Evolutionary conservation across 1,140 invertebrate genomes (phyloP).

Genomic region (Phthorimaea operculella): DNA sequence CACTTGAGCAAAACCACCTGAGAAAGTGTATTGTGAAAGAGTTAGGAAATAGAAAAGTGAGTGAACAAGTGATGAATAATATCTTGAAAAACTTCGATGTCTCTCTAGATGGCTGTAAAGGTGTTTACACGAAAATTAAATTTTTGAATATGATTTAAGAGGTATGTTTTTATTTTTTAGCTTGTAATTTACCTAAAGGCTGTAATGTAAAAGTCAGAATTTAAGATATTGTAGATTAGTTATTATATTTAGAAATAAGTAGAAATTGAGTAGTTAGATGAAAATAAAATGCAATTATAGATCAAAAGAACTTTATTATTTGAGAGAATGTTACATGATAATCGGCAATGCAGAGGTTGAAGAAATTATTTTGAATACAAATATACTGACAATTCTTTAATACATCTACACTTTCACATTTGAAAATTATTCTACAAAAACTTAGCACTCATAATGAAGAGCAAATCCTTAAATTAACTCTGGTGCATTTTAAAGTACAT

Average conservation of each 20-base stretch:
- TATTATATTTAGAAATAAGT: neutral
- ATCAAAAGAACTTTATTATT: constrained; percentile 68
- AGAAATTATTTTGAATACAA: constrained; percentile 64
- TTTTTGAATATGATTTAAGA: constrained; percentile 34
- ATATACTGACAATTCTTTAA: constrained; percentile 62
- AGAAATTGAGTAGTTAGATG: neutral
- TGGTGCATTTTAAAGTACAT: constrained; percentile 30
- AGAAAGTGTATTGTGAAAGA: constrained; percentile 47
- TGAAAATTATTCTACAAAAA: constrained; percentile 58
- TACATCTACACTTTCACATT: constrained; percentile 62
- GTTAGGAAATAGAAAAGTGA: constrained; percentile 23
- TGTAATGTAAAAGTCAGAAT: too few species aligned
- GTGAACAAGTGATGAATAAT: constrained; percentile 24
- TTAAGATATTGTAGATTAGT: neutral
- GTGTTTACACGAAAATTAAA: constrained; percentile 52
- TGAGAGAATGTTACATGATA: constrained; percentile 66
- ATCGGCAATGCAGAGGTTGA: constrained; percentile 65
- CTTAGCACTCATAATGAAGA: constrained; percentile 50
- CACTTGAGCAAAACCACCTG: constrained; percentile 33
- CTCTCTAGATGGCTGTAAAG: constrained; percentile 54
- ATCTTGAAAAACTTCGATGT: constrained; percentile 52
- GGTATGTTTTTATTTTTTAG: constrained; percentile 24
- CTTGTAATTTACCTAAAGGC: too few species aligned
- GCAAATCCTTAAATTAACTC: constrained; percentile 47
- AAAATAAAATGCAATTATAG: constrained; percentile 31